Base-by-base conservation (phyloP, 2,888 invertebrate genomes). In the Escarpia spicata region DNA sequence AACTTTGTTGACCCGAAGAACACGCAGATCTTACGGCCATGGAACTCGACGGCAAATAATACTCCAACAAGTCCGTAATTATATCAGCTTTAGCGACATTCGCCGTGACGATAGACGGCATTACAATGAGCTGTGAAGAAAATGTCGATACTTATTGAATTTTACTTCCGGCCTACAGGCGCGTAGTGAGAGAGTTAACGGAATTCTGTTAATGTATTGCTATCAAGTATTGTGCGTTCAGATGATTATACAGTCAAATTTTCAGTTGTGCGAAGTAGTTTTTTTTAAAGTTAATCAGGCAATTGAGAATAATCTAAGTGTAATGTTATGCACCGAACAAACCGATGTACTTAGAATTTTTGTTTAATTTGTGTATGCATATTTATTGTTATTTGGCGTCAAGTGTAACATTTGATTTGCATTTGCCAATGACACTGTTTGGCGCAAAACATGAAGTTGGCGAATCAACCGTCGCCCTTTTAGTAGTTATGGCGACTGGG, bases 201-300 rank as follows among this genome's bases (percentile, higher is more conserved):
- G 26, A 75, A 75, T 75, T 75, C 75, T 75, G 3, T n/a, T 75
- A 75, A 75, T 75, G 75, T 75, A 75, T 75, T n/a, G 75, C 75
- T 19, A 52, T 9, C 52, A 52, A 15, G 52, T 52, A 15, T 52
- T 15, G 52, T 52, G 52, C 52, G 52, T 75, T 75, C 75, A 75
- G 6, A 75, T 75, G 75, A 75, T 75, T 75, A 75, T 75, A 75
- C 75, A 75, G 75, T 75, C 75, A 75, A 75, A 75, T 75, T 75
- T 75, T 19, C n/a, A 75, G 2, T 75, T 26, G 26, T 75, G 75
- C 26, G 75, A 26, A 19, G 26, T 26, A 75, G 26, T 26, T 19
- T 75, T 75, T 75, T 75, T n/a, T 26, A 75, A 75, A 52, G 26
- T 26, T 75, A 75, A 75, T 75, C 75, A 19, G 75, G 19, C 6